Evolutionary conservation across 2,797 vertebrate species (phyloP).

Genomic region (Pogoniulus pusillus): DNA sequence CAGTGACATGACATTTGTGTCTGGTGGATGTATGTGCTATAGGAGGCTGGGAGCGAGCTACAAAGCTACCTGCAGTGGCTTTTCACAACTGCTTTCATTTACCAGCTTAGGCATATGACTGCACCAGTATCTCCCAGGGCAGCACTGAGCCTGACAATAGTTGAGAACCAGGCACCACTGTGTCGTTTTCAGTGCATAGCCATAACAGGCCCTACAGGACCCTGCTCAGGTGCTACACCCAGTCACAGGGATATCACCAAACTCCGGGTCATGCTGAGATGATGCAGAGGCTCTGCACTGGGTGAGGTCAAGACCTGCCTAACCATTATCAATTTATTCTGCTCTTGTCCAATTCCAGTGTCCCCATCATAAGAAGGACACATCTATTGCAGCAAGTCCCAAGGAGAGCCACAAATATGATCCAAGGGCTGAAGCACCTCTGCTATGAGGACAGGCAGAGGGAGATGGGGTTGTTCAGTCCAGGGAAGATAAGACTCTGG

Average conservation of each 20-base stretch:
- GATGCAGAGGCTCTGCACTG: neutral
- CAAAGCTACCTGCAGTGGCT: neutral
- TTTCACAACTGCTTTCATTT: neutral
- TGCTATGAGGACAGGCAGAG: too few relatives aligned
- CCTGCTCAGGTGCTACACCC: neutral
- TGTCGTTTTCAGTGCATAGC: rapidly evolving
- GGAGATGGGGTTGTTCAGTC: too few relatives aligned
- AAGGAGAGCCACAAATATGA: too few relatives aligned
- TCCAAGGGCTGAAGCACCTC: too few relatives aligned
- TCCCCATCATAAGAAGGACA: too few relatives aligned
- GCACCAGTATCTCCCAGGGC: neutral
- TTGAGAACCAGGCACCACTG: neutral
- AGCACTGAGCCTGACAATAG: neutral
- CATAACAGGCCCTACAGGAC: rapidly evolving
- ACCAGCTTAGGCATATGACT: neutral
- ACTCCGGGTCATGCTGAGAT: too few relatives aligned
- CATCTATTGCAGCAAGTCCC: too few relatives aligned
- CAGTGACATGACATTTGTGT: neutral
- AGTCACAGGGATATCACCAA: neutral
- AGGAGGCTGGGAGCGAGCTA: neutral
- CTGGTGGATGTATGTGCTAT: neutral
- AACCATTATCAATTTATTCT: neutral
- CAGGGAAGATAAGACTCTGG: too few relatives aligned
- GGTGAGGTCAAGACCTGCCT: neutral
- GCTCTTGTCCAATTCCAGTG: too few relatives aligned